A percentile compares a stretch with the other conserved stretches of the same genome.
Evolutionary conservation across 35 echinoderm and acorn worm species (phyloP).

Genomic region (Lytechinus pictus): DNA sequence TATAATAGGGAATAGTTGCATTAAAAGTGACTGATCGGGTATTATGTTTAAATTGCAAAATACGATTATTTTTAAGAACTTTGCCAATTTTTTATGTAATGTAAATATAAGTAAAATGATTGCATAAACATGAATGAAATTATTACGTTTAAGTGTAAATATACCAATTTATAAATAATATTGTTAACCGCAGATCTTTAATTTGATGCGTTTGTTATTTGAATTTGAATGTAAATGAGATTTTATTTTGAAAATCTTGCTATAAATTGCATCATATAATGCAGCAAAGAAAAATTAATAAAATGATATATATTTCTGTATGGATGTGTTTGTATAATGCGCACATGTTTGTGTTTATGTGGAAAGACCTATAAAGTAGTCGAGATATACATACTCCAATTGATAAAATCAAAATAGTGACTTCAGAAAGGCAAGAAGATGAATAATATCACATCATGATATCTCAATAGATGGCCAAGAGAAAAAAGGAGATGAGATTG

Average conservation of each 20-base stretch:
- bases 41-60: too few species aligned
- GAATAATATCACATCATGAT: too few species aligned
- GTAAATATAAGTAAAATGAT: too few species aligned
- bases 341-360: not conserved
- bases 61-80: too few species aligned
- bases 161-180: not conserved
- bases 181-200: not conserved
- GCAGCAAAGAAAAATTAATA: not conserved
- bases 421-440: too few species aligned
- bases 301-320: not conserved
- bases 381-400: too few species aligned
- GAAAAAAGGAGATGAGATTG: not conserved
- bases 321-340: not conserved
- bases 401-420: too few species aligned
- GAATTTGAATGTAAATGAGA: not conserved
- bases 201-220: not conserved
- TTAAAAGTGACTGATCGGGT: too few species aligned
- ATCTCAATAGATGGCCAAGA: not conserved
- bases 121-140: not conserved
- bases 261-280: not conserved
- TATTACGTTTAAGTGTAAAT: not conserved
- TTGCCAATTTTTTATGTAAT: too few species aligned
- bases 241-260: not conserved
- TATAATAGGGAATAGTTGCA: too few species aligned
- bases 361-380: too few species aligned